These are phyloP conservation scores for Magallana nippona DNA, from an alignment of 2,888 invertebrate genomes.

Conservation along the genomic window DNA sequence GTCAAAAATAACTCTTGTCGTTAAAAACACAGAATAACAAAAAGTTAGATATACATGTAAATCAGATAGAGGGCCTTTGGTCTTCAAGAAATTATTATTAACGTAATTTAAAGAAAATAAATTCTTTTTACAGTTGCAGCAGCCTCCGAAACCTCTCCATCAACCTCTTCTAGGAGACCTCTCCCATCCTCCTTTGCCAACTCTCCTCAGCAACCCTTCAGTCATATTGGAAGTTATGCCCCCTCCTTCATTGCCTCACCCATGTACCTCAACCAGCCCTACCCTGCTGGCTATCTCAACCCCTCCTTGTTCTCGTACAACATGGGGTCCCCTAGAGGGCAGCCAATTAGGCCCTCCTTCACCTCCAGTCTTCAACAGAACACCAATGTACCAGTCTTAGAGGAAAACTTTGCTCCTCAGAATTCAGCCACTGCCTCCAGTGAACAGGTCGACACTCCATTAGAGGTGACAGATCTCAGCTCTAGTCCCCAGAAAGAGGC, in stretches of 20 bases:
- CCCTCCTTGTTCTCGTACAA: conserved; percentile 45
- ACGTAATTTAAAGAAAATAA: no score
- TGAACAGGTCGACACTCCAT: conserved; percentile 37
- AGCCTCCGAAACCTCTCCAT: background rate
- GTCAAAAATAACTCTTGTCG: background rate
- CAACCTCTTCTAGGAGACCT: background rate
- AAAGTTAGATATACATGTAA: no score
- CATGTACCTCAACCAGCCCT: conserved; percentile 33
- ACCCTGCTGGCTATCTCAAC: conserved; percentile 15
- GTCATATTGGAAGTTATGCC: conserved; percentile 2
- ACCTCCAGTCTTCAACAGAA: background rate
- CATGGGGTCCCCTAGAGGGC: conserved; percentile 38
- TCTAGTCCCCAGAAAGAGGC: conserved; percentile 27
- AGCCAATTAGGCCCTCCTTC: conserved; percentile 24
- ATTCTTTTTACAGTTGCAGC: background rate
- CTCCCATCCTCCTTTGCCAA: background rate
- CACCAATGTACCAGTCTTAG: background rate
- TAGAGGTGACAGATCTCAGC: conserved; percentile 46
- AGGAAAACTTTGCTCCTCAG: background rate
- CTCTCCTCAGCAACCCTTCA: background rate
- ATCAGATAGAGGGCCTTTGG: no score
- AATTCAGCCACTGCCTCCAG: background rate
- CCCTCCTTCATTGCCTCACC: conserved; percentile 7
- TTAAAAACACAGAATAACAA: background rate
- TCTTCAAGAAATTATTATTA: no score